Base-by-base conservation (phyloP, 2,113 vertebrate genomes). In the Sarotherodon lohbergeri region DNA sequence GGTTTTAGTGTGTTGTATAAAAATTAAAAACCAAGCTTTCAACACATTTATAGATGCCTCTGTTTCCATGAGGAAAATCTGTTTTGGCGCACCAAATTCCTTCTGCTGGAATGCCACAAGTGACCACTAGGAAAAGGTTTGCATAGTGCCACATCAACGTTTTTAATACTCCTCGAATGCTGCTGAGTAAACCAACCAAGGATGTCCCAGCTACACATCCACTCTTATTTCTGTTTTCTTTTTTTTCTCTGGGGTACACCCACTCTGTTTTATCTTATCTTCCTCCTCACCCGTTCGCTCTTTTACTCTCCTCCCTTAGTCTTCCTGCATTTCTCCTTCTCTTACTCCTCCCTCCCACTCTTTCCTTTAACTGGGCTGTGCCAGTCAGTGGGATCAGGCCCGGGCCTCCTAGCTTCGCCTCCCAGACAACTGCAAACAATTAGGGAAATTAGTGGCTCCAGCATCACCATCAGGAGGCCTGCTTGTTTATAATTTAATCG, bases 401-500 rank as follows among this genome's bases (percentile, higher is more conserved):
- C 68, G 90, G 94, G 95, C 95, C 95, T 96, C 94, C 89, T 94
- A 98, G 98, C 91, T 91, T 93, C 88, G 98, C 95, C 95, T 96
- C 95, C 96, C 99, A 99, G 99, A 99, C 99, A 99, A 99, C 99
- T 99, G 99, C 99, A 99, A 99, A 99, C 99, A 99, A 99, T 99
- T 99, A 99, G 98, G 98, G 97, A 98, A 99, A 99, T 99, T 98
- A 99, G 99, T 99, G 99, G 99, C 99, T 99, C 99, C 99, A 98
- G 97, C 98, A 98, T 98, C 98, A 98, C 98, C 99, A 99, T 99
- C 99, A 99, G 98, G 98, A 98, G 98, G 98, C 98, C 98, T 98
- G 98, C 98, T 99, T 99, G 99, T 99, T 99, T 99, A 99, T 99
- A 99, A 99, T 99, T 98, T 99, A 99, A 99, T 99, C 98, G 98